phyloP scores from a whole-genome alignment of 2,113 vertebrate genomes.

The Rhinichthys klamathensis region DNA sequence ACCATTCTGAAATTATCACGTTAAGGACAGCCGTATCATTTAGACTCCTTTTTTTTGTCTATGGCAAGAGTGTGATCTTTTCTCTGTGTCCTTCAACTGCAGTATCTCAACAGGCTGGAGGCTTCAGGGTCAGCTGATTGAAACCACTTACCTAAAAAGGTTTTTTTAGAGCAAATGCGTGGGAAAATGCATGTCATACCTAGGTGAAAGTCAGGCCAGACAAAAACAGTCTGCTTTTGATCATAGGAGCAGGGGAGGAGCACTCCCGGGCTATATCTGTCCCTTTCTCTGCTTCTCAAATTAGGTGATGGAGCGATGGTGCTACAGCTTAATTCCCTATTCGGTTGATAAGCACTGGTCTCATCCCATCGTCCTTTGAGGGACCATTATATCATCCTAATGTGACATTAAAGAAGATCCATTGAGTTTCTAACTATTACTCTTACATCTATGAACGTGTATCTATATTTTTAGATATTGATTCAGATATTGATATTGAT shows the following conservation, averaged over 20 bases:
- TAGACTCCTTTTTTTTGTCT: not conserved
- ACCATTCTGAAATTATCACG: not conserved
- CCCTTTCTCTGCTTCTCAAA: conserved; percentile 55
- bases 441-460: not conserved
- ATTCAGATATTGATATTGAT: too few relatives aligned
- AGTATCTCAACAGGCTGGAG: not conserved
- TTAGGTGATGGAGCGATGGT: conserved; percentile 54
- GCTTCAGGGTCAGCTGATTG: conserved; percentile 4
- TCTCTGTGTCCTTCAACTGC: not conserved
- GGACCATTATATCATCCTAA: conserved; percentile 48
- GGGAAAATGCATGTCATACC: not conserved
- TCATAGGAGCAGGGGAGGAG: conserved; percentile 44
- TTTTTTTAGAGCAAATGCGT: not conserved
- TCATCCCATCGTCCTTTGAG: conserved; percentile 51
- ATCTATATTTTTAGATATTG: not conserved
- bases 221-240: conserved; percentile 58
- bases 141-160: conserved; percentile 20
- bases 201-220: conserved; percentile 39
- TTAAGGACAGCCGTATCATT: not conserved
- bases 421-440: conserved; percentile 38
- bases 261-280: conserved; percentile 57
- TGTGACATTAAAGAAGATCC: conserved; percentile 50
- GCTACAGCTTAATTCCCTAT: conserved; percentile 43
- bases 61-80: not conserved
- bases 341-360: conserved; percentile 52